Percentiles rank a stretch among this genome's conserved stretches.
These are phyloP conservation scores for Triops longicaudatus DNA, from an alignment of 1,140 invertebrate genomes.

Conservation along the genomic window DNA sequence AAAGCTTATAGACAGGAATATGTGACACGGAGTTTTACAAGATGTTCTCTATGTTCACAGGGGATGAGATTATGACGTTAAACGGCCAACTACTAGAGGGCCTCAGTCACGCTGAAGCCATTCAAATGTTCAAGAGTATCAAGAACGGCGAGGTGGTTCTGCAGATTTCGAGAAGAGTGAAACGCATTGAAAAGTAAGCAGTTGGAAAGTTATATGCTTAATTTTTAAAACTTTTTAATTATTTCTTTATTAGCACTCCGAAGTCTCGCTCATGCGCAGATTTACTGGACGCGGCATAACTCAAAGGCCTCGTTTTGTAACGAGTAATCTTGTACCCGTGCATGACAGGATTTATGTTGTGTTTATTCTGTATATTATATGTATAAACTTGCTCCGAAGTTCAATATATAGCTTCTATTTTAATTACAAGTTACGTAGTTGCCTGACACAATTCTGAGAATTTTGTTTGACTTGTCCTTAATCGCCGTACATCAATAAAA, in stretches of 20 bases:
- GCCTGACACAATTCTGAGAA: too few relatives aligned
- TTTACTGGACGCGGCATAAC: not conserved
- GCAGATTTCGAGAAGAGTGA: conserved; percentile 38
- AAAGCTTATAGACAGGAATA: not conserved
- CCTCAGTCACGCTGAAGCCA: conserved; percentile 45
- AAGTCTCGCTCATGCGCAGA: conserved; percentile 1
- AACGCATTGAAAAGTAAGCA: conserved; percentile 23
- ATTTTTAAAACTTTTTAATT: not conserved
- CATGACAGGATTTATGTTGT: not conserved
- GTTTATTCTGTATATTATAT: not conserved
- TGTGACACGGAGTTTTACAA: conserved; percentile 24
- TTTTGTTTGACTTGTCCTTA: too few relatives aligned
- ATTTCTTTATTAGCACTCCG: not conserved
- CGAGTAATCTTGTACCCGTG: not conserved
- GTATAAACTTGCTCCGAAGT: too few relatives aligned
- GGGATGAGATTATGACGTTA: conserved; percentile 48
- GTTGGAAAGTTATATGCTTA: not conserved
- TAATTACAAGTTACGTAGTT: too few relatives aligned
- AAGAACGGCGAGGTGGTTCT: conserved; percentile 46
- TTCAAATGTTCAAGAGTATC: conserved; percentile 46
- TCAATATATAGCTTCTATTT: too few relatives aligned
- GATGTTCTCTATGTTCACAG: conserved; percentile 35
- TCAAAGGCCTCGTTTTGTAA: not conserved
- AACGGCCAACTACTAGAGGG: conserved; percentile 43
- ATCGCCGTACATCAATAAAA: too few relatives aligned